phyloP scores from a whole-genome alignment of 2,888 invertebrate genomes.

The Tethea ocularis region DNA sequence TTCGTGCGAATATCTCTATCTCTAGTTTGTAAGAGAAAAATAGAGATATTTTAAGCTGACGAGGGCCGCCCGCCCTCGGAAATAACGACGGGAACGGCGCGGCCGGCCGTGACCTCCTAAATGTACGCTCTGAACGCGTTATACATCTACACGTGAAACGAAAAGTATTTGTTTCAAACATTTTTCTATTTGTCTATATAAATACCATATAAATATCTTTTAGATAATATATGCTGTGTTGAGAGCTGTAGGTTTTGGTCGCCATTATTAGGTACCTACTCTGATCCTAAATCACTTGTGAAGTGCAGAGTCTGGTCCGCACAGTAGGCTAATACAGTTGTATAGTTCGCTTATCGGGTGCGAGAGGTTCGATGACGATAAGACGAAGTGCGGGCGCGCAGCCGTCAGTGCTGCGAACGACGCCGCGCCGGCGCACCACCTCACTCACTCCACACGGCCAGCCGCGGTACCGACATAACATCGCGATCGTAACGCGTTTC shows the following conservation, averaged over 20 bases:
- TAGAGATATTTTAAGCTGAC: conserved; percentile 48
- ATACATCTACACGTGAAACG: neutral
- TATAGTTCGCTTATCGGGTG: conserved; percentile 66
- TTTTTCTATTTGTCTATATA: neutral
- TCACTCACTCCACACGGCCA: conserved; percentile 37
- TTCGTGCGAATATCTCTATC: neutral
- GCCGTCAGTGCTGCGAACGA: conserved; percentile 62
- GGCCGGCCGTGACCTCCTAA: conserved; percentile 59
- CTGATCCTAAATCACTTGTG: neutral
- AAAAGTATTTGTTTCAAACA: neutral
- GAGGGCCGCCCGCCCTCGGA: conserved; percentile 30
- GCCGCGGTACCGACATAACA: conserved; percentile 27
- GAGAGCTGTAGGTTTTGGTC: neutral
- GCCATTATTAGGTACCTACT: neutral
- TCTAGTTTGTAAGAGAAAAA: conserved; percentile 26
- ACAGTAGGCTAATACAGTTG: neutral
- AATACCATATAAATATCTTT: no score
- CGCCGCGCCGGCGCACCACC: conserved; percentile 68
- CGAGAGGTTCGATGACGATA: conserved; percentile 73
- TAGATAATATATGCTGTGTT: neutral
- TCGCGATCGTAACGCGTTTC: conserved; percentile 45
- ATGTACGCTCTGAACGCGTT: neutral
- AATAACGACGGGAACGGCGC: conserved; percentile 41
- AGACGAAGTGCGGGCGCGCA: conserved; percentile 60
- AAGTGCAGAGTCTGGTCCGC: neutral